phyloP scores from a whole-genome alignment of 2,888 invertebrate genomes.

The Cephalotes varians region DNA sequence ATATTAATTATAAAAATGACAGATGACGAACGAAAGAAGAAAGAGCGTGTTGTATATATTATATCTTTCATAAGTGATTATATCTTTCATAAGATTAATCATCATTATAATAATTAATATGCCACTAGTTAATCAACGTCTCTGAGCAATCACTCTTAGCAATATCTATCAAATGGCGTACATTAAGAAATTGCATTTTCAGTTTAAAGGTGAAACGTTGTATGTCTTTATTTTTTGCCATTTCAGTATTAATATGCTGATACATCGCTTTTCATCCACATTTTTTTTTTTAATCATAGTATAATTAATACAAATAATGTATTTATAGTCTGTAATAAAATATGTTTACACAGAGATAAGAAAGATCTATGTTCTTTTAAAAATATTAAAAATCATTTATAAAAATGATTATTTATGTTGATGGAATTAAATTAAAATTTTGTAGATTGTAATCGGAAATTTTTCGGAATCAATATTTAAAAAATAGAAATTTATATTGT shows the following conservation, averaged over 20 bases:
- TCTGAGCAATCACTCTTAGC: background rate
- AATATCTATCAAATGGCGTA: slow-evolving; percentile 7
- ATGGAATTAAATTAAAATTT: background rate
- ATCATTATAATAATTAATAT: slow-evolving; percentile 2
- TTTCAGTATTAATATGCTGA: background rate
- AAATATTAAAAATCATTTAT: background rate
- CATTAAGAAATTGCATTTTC: background rate
- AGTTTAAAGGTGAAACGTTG: slow-evolving; percentile 2
- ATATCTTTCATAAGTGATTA: too few relatives aligned
- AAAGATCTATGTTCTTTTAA: background rate
- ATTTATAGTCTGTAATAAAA: slow-evolving; percentile 3
- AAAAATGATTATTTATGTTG: slow-evolving; percentile 5
- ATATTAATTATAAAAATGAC: background rate
- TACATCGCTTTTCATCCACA: background rate
- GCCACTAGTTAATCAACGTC: background rate
- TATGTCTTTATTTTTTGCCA: background rate
- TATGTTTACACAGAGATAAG: background rate
- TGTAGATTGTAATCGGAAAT: slow-evolving; percentile 31
- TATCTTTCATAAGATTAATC: background rate
- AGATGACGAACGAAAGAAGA: background rate
- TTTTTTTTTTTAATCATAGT: background rate
- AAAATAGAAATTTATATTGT: slow-evolving; percentile 68
- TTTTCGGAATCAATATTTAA: slow-evolving; percentile 60
- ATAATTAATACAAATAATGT: slow-evolving; percentile 17
- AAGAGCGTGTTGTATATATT: background rate